Conservation (phyloP, 2,113 vertebrate species). For the Psilopogon haemacephalus region DNA sequence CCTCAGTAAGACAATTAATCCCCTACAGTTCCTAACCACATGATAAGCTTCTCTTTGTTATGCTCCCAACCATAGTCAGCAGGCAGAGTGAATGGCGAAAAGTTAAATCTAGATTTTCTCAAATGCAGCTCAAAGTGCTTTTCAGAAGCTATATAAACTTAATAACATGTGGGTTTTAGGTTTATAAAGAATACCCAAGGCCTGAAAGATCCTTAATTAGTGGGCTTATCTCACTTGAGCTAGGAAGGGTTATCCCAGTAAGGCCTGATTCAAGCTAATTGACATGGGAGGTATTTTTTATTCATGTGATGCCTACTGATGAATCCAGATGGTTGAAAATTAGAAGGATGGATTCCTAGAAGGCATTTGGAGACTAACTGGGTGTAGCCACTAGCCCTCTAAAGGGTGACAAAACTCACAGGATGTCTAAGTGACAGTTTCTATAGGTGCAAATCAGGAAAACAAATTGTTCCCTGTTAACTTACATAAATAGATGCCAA, state of each 20-base stretch:
- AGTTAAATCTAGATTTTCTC: neutral
- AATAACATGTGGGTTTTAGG: neutral
- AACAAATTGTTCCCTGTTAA: neutral
- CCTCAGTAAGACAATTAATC: conserved; percentile 7
- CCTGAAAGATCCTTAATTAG: neutral
- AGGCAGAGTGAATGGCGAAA: neutral
- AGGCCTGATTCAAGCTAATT: neutral
- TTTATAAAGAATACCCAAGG: neutral
- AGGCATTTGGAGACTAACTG: neutral
- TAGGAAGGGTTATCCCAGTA: neutral
- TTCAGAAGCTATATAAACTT: neutral
- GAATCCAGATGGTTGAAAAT: neutral
- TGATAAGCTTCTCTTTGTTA: neutral
- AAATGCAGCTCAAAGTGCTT: neutral
- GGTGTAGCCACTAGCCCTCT: neutral
- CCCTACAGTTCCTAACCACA: neutral
- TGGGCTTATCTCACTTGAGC: neutral
- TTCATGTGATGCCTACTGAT: neutral
- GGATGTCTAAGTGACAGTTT: neutral
- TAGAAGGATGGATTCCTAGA: neutral
- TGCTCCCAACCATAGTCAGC: neutral
- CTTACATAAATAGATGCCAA: neutral
- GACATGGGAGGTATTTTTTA: neutral
- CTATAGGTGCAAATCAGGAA: neutral
- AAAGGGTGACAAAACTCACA: neutral